Base-by-base conservation (phyloP, 2,113 vertebrate genomes). In the Sinocyclocheilus maitianheensis region DNA sequence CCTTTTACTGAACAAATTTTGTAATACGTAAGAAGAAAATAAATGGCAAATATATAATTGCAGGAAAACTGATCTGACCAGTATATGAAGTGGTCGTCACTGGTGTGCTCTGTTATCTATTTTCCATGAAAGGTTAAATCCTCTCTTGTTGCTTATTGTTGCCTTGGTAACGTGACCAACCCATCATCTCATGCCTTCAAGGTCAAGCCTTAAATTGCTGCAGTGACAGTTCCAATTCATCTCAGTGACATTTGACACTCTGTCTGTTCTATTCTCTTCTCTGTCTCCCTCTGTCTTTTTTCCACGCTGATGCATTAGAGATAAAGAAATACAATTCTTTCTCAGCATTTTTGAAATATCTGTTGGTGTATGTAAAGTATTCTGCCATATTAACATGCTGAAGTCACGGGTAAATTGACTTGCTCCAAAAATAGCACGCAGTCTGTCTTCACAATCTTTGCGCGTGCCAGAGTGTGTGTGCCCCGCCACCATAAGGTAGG, bases 191-290 rank as follows among this genome's bases (percentile, higher is more conserved):
- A 20, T 51, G 26, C 43, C 37, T 58, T 77, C 79, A 88, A 88
- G 72, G 84, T 83, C 72, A 85, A 83, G 79, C 65, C 30, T 58
- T 60, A 71, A 83, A 85, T 55, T 81, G 43, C 77, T 87, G 71
- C 77, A 84, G 20, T 77, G 78, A 55, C 86, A 80, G 18, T 37
- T 87, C 46, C 26, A 84, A 22, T 46, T 79, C n/a, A 83, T 77
- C 48, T 78, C 84, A 55, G 79, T 81, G 79, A 81, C 62, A 81
- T 48, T 8, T 71, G 81, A 72, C 65, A 72, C 81, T 71, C 14
- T 82, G 40, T 81, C 80, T 46, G 34, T 82, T 69, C 18, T 43
- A 22, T 51, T 30, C 37, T 40, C 11, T 80, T 63, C 60, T 71
- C 46, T 34, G 3, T 53, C 26, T 46, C 40, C 40, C n/a, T 46